phyloP scores from a whole-genome alignment of 1,140 invertebrate genomes.

The Penaeus vannamei region DNA sequence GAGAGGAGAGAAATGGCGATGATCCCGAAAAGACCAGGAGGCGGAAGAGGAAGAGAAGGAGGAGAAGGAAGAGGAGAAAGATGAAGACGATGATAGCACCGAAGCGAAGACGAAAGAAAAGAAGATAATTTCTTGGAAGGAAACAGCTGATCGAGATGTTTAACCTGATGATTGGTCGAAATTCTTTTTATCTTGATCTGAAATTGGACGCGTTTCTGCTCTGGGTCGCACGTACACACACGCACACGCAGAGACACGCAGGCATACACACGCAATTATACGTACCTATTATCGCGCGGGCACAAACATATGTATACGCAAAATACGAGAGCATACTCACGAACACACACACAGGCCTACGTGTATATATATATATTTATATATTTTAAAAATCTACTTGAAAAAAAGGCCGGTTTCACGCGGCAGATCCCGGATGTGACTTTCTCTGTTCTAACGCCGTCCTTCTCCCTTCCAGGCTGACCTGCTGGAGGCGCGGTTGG shows the following conservation, averaged over 20 bases:
- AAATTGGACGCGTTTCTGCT: no score
- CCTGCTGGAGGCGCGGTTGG: conserved; percentile 35
- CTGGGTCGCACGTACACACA: not conserved
- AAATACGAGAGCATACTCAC: not conserved
- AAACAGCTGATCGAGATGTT: not conserved
- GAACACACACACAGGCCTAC: no score
- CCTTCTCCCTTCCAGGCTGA: conserved; percentile 25
- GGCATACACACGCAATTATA: not conserved
- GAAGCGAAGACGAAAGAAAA: conserved; percentile 22
- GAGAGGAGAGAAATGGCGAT: no score
- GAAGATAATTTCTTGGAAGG: not conserved
- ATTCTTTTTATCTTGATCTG: no score
- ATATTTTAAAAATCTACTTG: not conserved
- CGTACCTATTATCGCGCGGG: not conserved
- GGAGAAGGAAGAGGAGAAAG: conserved; percentile 8
- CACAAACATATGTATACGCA: conserved; percentile 12
- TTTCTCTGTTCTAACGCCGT: not conserved
- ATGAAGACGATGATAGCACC: conserved; percentile 3
- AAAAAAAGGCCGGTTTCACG: no score
- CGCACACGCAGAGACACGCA: not conserved
- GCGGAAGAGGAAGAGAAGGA: not conserved
- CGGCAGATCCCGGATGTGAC: no score
- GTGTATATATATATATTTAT: conserved; percentile 29
- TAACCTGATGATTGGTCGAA: not conserved
- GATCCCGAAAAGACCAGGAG: not conserved